Base-by-base conservation (phyloP, 2,113 vertebrate species). In the Chauna torquata region DNA sequence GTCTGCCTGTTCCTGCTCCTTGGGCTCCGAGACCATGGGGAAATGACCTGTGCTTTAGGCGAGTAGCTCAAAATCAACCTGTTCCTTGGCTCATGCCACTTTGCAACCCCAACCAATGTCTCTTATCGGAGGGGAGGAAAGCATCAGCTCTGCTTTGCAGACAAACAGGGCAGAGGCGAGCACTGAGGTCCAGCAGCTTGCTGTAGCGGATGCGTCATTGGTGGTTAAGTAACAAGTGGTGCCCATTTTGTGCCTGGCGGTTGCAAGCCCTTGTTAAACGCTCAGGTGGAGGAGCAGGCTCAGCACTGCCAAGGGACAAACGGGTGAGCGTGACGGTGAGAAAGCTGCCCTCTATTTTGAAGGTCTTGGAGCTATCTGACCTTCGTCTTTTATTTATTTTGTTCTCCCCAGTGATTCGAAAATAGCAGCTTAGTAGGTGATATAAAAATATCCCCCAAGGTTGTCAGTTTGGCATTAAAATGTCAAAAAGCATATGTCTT, bases 371-470 rank as follows among this genome's bases (percentile, higher is more conserved):
- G 76, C 45, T 79, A 36, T 38, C 45, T 0, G 0, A 74, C 52
- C 57, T 90, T 95, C 85, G 93, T 95, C 86, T 95, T 93, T 96
- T 94, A 93, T 96, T 95, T 90, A 96, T 94, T 88, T 88, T 59
- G 25, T 69, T 89, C 82, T 96, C 45, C 59, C 74, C 61, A 24
- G 82, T 30, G 82, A 80, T 83, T 95, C 45, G 70, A 80, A 90
- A 92, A 24, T 93, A 90, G 66, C 86, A 82, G 24, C 65, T 88
- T 42, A 34, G 87, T 92, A 82, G 92, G 70, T 38, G 86, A 90
- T 90, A 84, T 28, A 94, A 94, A 94, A 96, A 91, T 93, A 88
- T 90, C 69, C 85, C 68, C 64, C 90, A 90, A 92, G 92, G 93
- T 74, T 93, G 92, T 87, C 94, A 62, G 82, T 84, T 85, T 74